Evolutionary conservation across 2,797 vertebrate genomes (phyloP).

Genomic region (Myotis vivesi): DNA sequence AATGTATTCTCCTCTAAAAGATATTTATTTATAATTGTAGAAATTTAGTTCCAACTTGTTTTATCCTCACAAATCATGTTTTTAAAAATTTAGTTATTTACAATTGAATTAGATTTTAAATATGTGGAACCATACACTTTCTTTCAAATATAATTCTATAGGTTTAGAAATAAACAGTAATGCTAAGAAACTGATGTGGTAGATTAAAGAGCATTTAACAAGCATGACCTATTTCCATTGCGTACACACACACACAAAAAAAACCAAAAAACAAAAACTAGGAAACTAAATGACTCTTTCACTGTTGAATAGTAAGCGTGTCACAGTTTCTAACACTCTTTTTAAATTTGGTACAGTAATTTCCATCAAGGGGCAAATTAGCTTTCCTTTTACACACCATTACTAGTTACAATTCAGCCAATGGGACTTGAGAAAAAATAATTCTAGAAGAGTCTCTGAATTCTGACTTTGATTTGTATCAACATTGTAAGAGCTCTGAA

Average conservation of each 20-base stretch:
- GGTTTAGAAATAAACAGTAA: constrained; percentile 46
- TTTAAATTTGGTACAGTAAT: constrained; percentile 81
- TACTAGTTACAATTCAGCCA: constrained; percentile 74
- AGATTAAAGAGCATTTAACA: constrained; percentile 66
- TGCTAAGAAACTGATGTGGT: not conserved
- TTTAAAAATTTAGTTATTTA: constrained; percentile 31
- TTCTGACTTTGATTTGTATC: constrained; percentile 63
- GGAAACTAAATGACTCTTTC: constrained; percentile 70
- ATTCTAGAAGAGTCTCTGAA: constrained; percentile 65
- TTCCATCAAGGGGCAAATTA: constrained; percentile 80
- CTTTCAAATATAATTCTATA: not conserved
- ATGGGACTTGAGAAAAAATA: constrained; percentile 71
- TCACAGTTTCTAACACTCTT: constrained; percentile 79
- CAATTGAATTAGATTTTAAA: constrained; percentile 46
- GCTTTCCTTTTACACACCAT: constrained; percentile 81
- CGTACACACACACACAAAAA: not conserved
- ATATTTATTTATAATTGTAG: not conserved
- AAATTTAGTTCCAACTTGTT: not conserved
- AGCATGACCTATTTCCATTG: constrained; percentile 60
- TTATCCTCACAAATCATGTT: not conserved
- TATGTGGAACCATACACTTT: not conserved
- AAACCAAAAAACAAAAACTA: constrained; percentile 40
- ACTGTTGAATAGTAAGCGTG: constrained; percentile 56
- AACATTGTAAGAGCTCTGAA: constrained; percentile 51
- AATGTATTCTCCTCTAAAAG: not conserved